Conservation (phyloP, 2,797 vertebrate species). For the Xenops minutus region DNA sequence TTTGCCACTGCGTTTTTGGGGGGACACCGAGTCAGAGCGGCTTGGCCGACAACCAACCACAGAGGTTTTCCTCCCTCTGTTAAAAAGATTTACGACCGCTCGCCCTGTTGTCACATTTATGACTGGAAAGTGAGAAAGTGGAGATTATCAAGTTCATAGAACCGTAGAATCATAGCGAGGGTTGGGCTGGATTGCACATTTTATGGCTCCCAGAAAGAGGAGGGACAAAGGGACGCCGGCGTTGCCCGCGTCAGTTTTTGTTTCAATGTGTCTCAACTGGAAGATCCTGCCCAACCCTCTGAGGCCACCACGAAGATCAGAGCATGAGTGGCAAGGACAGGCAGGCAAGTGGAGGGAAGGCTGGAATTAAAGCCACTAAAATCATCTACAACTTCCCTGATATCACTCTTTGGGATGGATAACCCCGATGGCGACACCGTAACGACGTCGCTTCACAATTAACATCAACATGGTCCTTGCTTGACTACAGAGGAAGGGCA, state of each 20-base stretch:
- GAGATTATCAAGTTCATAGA: background rate
- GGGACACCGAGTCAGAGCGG: background rate
- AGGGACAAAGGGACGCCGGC: background rate
- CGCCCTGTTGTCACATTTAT: background rate
- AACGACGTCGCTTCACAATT: rapidly evolving
- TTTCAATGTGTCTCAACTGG: background rate
- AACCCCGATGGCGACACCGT: background rate
- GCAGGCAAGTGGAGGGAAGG: background rate
- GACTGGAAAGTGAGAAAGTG: background rate
- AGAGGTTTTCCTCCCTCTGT: background rate
- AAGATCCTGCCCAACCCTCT: background rate
- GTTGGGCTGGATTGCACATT: background rate
- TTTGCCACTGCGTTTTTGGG: background rate
- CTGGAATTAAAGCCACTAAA: background rate
- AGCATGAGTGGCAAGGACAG: background rate
- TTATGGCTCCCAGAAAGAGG: background rate
- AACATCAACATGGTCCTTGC: background rate
- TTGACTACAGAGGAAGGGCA: background rate
- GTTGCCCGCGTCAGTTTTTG: background rate
- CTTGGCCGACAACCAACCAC: background rate
- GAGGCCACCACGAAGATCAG: background rate
- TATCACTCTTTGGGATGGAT: rapidly evolving
- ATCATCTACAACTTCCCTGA: background rate
- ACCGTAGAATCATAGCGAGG: background rate
- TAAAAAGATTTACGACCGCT: background rate